These are phyloP conservation scores for Tringa solitaria DNA, from an alignment of 2,113 vertebrate species.

Conservation along the genomic window DNA sequence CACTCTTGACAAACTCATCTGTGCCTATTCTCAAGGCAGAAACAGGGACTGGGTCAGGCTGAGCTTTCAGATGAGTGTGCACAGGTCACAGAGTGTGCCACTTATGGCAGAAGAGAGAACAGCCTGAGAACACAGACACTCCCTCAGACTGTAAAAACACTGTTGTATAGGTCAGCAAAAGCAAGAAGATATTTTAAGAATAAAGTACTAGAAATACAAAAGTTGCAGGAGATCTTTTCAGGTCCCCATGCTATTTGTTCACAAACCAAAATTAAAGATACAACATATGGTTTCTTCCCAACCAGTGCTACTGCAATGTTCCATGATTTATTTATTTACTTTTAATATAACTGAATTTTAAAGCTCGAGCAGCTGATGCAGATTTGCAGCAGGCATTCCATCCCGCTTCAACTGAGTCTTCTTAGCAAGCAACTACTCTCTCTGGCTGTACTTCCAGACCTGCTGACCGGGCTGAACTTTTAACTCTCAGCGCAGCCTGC, in stretches of 20 bases:
- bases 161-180: not conserved
- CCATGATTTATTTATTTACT: not conserved
- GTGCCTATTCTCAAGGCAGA: not conserved
- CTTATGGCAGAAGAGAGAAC: not conserved
- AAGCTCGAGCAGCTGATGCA: not conserved
- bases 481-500: not conserved
- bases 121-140: not conserved
- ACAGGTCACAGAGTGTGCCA: not conserved
- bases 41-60: not conserved
- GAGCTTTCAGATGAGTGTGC: not conserved
- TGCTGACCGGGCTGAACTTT: not conserved
- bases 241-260: not conserved
- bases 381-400: not conserved
- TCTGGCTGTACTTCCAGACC: not conserved
- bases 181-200: not conserved
- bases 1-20: not conserved
- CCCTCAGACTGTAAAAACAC: constrained; percentile 29
- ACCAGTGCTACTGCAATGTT: not conserved
- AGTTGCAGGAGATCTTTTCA: not conserved
- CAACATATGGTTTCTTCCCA: rapidly evolving
- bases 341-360: not conserved
- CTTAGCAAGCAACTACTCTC: not conserved
- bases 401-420: not conserved
- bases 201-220: not conserved
- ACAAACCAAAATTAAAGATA: not conserved